phyloP scores from a whole-genome alignment of 2,113 vertebrate genomes.

The Collichthys lucidus region DNA sequence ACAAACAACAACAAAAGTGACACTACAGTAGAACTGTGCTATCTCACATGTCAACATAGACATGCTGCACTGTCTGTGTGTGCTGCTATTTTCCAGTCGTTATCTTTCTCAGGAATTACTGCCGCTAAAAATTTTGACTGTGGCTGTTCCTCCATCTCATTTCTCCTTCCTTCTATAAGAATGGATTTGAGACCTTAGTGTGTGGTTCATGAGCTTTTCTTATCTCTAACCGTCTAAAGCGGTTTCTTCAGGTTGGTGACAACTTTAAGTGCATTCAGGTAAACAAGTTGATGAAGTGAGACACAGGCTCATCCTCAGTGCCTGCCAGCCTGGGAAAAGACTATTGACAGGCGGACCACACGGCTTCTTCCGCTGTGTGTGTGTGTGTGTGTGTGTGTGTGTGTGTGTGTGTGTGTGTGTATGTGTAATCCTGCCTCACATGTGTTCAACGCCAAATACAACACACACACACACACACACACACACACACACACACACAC shows the following conservation, averaged over 20 bases:
- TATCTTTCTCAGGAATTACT: background rate
- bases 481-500: no score
- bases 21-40: background rate
- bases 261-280: constrained; percentile 8
- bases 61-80: background rate
- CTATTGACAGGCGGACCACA: constrained; percentile 39
- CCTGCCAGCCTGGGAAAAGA: constrained; percentile 29
- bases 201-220: background rate
- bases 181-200: background rate
- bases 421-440: constrained; percentile 1
- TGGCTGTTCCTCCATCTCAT: background rate
- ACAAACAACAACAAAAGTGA: background rate
- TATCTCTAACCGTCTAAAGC: background rate
- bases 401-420: no score
- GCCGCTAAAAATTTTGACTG: background rate
- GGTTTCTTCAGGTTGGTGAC: background rate
- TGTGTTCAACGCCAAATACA: background rate
- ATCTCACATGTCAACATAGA: background rate
- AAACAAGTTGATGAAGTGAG: background rate
- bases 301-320: background rate
- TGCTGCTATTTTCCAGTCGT: background rate
- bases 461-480: no score
- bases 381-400: no score
- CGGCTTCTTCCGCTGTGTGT: constrained; percentile 7
- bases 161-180: background rate